Evolutionary conservation across 35 echinoderm and acorn worm species (phyloP), one percentile per base, ranked within the genome.

Genomic region (Acanthaster planci): DNA sequence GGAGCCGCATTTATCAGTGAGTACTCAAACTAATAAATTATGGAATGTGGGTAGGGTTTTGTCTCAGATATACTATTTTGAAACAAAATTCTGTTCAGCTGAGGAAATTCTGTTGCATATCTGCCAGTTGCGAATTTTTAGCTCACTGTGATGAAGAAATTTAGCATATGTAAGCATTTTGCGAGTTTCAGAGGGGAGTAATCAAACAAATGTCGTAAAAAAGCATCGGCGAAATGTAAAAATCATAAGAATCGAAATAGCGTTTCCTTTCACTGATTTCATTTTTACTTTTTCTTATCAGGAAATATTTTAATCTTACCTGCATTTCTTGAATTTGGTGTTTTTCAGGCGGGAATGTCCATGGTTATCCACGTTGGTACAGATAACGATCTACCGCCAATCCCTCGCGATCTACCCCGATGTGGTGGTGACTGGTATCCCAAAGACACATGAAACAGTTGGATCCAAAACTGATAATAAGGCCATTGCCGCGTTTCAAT

Each of bases 311-410:
- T n/a, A n/a, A n/a, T n/a, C n/a, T n/a, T n/a, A 23, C 34, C 21
- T 78, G 8, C 39, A 0, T 51, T 42, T 38, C 76, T 18, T 47
- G n/a, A 15, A 29, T 31, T 80, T 50, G 39, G 82, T 83, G 68
- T 55, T 44, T 78, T 76, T 6, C 82, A 97, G 95, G 90, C 88
- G 31, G 95, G 95, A 5, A 99, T 99, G 96, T 52, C 76, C 15
- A 37, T 99, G 26, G 60, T 99, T 0, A 86, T 99, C 42, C 88
- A 94, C 35, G 89, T 94, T 30, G 96, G 96, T 52, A 19, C 67
- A 15, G 89, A 99, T 42, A 78, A 68, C 0, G 92, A 94, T 50
- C 60, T 94, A 34, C 96, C 96, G 17, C 37, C 82, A 26, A 80
- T 44, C n/a, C 96, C 96, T 8, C 82, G 82, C 16, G 82, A 93